Conservation (phyloP, 2,888 invertebrate genomes). For the Uropetala carovei region DNA sequence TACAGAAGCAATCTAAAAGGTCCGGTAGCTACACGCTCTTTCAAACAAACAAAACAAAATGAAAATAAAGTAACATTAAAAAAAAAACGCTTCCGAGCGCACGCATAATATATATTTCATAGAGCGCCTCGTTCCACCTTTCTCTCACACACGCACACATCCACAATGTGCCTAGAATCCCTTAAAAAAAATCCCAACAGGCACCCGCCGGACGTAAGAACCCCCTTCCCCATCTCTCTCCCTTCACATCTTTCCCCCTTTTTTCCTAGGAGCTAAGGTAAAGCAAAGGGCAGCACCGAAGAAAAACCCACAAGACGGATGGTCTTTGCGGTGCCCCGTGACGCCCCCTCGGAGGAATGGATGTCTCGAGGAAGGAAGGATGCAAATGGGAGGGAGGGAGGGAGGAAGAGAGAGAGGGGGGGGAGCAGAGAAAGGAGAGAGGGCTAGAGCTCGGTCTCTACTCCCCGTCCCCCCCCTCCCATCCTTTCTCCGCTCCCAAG, state of each 20-base stretch:
- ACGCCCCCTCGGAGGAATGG: neutral
- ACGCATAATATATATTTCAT: neutral
- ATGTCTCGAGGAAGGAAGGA: neutral
- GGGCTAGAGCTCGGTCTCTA: neutral
- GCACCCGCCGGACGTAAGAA: neutral
- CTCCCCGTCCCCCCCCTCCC: neutral
- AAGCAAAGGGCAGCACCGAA: neutral
- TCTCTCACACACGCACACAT: neutral
- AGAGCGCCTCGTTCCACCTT: neutral
- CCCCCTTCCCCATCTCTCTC: neutral
- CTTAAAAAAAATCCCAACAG: slow-evolving; percentile 19
- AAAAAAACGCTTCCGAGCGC: neutral
- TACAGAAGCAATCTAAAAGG: neutral
- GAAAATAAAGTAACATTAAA: neutral
- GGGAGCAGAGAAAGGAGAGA: neutral
- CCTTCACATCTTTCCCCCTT: no score
- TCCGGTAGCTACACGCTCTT: neutral
- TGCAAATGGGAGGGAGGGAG: neutral
- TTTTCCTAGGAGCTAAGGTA: neutral
- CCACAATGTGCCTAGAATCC: neutral
- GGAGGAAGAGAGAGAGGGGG: neutral
- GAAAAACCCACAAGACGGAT: slow-evolving; percentile 36
- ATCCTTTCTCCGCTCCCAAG: neutral
- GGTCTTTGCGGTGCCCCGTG: neutral
- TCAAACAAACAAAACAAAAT: neutral